Evolutionary conservation across 1,140 invertebrate genomes (phyloP).

Genomic region (Sycophila sp.): DNA sequence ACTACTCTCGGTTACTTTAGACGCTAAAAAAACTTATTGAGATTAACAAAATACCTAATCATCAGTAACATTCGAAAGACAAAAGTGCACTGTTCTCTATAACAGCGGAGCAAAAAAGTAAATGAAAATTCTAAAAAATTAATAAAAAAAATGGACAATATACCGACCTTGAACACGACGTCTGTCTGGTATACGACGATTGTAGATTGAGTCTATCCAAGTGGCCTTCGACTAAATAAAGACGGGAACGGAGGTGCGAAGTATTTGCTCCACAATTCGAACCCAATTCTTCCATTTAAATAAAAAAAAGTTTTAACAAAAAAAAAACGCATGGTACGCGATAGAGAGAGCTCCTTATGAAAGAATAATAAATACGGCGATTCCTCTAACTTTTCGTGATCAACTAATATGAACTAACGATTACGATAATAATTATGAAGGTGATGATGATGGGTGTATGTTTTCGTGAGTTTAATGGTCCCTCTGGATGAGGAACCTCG

Average conservation of each 20-base stretch:
- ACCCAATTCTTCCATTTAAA: conserved; percentile 5
- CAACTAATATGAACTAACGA: background rate
- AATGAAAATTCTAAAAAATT: conserved; percentile 18
- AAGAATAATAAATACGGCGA: background rate
- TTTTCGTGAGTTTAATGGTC: background rate
- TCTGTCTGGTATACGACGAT: conserved; percentile 14
- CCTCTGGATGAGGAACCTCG: background rate
- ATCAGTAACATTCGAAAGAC: too few species aligned
- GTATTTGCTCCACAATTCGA: conserved; percentile 4
- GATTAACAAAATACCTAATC: too few species aligned
- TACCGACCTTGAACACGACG: conserved; percentile 3
- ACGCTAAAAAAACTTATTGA: too few species aligned
- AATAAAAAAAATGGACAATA: conserved; percentile 28
- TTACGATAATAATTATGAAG: background rate
- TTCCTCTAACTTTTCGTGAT: conserved; percentile 2
- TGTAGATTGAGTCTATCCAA: conserved; percentile 34
- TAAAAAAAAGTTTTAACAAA: background rate
- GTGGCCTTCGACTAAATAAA: conserved; percentile 32
- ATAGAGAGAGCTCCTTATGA: background rate
- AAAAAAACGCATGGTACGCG: background rate
- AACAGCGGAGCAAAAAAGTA: background rate
- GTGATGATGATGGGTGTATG: background rate
- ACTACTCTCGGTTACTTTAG: too few species aligned
- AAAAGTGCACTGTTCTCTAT: background rate
- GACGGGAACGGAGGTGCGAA: background rate